Base-by-base conservation (phyloP, 2,888 invertebrate species). In the Ophion ventricosus region DNA sequence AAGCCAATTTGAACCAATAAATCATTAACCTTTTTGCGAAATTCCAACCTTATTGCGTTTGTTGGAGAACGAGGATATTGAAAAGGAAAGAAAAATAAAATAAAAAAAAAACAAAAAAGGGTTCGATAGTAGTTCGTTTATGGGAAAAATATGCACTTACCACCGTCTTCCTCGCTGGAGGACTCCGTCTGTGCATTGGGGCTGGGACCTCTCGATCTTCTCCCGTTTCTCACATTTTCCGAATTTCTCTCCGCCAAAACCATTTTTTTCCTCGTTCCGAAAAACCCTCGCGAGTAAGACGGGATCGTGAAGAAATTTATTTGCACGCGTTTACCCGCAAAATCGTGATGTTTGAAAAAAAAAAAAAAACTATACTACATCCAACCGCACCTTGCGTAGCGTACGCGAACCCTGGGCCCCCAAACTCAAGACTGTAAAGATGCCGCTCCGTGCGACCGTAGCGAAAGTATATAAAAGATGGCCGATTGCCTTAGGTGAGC, bases 201-300 rank as follows among this genome's bases (percentile, higher is more conserved):
- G 95, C 98, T 98, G 92, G 98, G 97, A 93, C 98, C 98, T 93
- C 97, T 95, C 90, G 98, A 98, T 94, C 98, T 96, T 92, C 97
- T 96, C 88, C 98, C 98, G 94, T 97, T 97, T 92, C 97, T 95
- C 91, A 97, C 95, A 89, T 95, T 96, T 93, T 98, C 97, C 90
- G 95, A 95, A 94, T 97, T 97, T 94, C 97, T 96, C 93, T 98
- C 98, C 49, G 97, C 97, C 93, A 98, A 95, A 93, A 98, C 98
- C 98, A 98, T 98, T 93, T 94, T 95, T 87, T 43, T 67, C 66
- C 23, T 35, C 56, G 20, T 54, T 17, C 61, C 20, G 80, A 83
- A 64, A 80, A 76, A 83, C 75, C 56, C 66, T 11, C n/a, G 11
- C 43, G 69, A 56, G 75, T 64, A 74, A 74, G 23, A 20, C 56